Percentiles rank a stretch among this genome's conserved stretches.
phyloP scores from a whole-genome alignment of 1,140 invertebrate species.

The Drosophila pseudoananassae region DNA sequence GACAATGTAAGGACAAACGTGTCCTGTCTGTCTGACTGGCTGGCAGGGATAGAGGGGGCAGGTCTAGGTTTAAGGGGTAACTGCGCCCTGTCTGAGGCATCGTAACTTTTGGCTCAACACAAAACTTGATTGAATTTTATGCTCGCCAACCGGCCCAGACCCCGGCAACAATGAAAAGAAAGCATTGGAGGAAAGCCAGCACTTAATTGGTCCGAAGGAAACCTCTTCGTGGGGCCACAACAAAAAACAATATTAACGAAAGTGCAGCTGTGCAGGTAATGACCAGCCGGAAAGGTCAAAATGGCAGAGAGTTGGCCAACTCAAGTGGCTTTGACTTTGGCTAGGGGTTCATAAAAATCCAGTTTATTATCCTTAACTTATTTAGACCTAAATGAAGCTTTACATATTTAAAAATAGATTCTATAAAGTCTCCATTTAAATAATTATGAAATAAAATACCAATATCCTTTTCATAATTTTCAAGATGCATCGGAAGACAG shows the following conservation, averaged over 20 bases:
- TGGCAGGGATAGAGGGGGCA: slow-evolving; percentile 21
- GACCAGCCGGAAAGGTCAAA: slow-evolving; percentile 54
- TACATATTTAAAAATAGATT: no score
- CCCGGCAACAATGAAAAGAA: slow-evolving; percentile 37
- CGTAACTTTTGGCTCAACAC: slow-evolving; percentile 75
- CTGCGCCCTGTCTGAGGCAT: slow-evolving; percentile 35
- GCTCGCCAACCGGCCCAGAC: slow-evolving; percentile 49
- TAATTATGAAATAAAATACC: background rate
- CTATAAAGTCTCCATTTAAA: background rate
- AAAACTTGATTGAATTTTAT: slow-evolving; percentile 83
- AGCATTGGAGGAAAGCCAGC: slow-evolving; percentile 29
- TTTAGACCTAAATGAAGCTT: no score
- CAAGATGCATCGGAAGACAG: slow-evolving; percentile 16
- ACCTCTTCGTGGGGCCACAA: slow-evolving; percentile 26
- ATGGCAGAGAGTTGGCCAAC: background rate
- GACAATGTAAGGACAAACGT: slow-evolving; percentile 81
- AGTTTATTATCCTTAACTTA: slow-evolving; percentile 19
- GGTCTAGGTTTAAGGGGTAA: slow-evolving; percentile 3
- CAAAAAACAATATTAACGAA: slow-evolving; percentile 46
- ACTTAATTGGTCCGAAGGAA: slow-evolving; percentile 43
- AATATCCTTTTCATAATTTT: slow-evolving; percentile 11
- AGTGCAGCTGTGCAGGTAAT: slow-evolving; percentile 50
- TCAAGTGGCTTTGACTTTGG: slow-evolving; percentile 22
- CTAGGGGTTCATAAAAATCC: slow-evolving; percentile 38
- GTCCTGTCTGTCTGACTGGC: slow-evolving; percentile 56